Base-by-base conservation (phyloP, 2,113 vertebrate genomes). In the Platysteira castanea region DNA sequence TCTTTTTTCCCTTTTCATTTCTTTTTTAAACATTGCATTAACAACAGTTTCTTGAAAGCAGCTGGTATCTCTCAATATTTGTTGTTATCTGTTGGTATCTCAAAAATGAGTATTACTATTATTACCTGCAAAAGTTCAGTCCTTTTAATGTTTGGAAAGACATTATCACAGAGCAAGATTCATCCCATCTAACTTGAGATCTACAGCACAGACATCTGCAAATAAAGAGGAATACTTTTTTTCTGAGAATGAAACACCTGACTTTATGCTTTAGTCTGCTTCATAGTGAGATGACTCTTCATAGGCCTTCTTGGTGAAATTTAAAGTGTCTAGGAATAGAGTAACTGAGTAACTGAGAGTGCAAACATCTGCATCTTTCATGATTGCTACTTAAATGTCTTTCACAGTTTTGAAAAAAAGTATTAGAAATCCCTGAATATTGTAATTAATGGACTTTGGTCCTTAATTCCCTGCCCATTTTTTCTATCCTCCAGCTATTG, bases 1-100 rank as follows among this genome's bases (percentile, higher is more conserved):
- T 8, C 2, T 21, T 22, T 16, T 21, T 17, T 2, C 21, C 0
- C 18, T 37, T 8, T 24, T 6, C 2, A 12, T 33, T 31, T 28
- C 3, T 50, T 54, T 46, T 78, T 79, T 11, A 21, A 67, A 18
- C 6, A 15, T n/a, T 37, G 2, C 4, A 19, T 16, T 74, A 64
- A 37, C 30, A 50, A 21, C 31, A n/a, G 21, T 53, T 83, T 88
- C 10, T 86, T 80, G 41, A 57, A 82, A 92, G 22, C 9, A 80
- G 20, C 15, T 63, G 12, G 2, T 74, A 13, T 10, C 30, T 31
- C 4, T 74, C 61, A 22, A 5, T 69, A 46, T 13, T 30, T 27
- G 2, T 39, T 57, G 10, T 69, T 82, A 44, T 33, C 30, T 31
- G 15, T 71, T 50, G 41, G 44, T 75, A 18, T 21, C 14, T 47